Conservation (phyloP, 2,113 vertebrate genomes). For the Myxocyprinus asiaticus region DNA sequence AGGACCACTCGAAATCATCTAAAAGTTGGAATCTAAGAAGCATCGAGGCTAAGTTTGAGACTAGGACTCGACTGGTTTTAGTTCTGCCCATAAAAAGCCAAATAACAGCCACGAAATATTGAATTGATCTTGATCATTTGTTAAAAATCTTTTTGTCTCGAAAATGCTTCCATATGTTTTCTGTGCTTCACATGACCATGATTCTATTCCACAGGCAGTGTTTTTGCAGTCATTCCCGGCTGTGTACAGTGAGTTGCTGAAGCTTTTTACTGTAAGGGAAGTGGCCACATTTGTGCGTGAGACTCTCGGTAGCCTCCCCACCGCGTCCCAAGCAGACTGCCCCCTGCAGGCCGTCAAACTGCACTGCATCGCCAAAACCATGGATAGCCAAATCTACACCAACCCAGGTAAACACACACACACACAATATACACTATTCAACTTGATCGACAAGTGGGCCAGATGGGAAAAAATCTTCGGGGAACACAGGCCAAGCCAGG, state of each 20-base stretch:
- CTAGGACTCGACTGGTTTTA: too few relatives aligned
- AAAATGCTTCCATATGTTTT: neutral
- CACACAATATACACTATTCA: neutral
- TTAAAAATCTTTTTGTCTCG: neutral
- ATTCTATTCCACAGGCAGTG: conserved; percentile 78
- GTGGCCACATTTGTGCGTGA: conserved; percentile 93
- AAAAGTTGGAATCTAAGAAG: too few relatives aligned
- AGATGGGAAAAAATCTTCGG: too few relatives aligned
- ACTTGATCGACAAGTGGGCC: neutral
- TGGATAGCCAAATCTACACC: conserved; percentile 92
- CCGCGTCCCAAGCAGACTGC: conserved; percentile 84
- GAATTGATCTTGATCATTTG: too few relatives aligned
- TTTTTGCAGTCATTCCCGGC: conserved; percentile 94
- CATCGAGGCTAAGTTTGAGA: too few relatives aligned
- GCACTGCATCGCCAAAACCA: conserved; percentile 94
- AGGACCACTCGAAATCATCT: too few relatives aligned
- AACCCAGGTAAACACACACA: conserved; percentile 82
- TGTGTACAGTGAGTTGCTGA: conserved; percentile 89
- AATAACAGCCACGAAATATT: too few relatives aligned
- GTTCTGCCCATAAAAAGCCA: too few relatives aligned
- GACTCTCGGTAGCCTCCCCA: conserved; percentile 90
- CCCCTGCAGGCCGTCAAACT: conserved; percentile 92
- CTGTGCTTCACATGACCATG: neutral
- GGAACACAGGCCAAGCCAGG: too few relatives aligned
- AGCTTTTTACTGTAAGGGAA: conserved; percentile 93